Evolutionary conservation across 2,113 vertebrate genomes (phyloP), one percentile per base, ranked within the genome.

Genomic region (Aramus guarauna): DNA sequence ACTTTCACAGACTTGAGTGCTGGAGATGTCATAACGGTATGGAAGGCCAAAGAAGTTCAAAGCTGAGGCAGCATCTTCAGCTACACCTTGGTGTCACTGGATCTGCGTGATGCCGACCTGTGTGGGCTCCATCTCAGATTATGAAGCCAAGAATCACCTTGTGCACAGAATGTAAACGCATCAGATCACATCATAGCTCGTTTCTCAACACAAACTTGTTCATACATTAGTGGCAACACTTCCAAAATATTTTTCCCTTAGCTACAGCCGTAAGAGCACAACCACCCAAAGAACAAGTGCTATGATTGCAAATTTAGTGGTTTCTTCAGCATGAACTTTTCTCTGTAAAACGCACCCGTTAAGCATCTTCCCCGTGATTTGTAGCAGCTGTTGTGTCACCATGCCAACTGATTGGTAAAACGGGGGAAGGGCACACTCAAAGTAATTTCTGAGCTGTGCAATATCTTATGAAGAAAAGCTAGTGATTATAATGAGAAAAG

Each of bases 321-420:
- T 63, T 92, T 88, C 81, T 96, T 94, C n/a, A 58, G 52, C 86
- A 50, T 32, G 88, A 95, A 85, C 77, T 96, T 89, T 59, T 66
- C 67, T 89, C 80, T 79, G n/a, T n/a, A 3, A 67, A 78, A 88
- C 60, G 76, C 50, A 37, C 80, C 71, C 9, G 2, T 85, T 96
- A 75, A 94, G 74, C 63, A 86, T 94, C 73, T 95, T 96, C 37
- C 48, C 55, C 32, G 39, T 93, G 91, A 95, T 97, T 97, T 92
- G 94, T 64, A 92, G 89, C 92, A 97, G 86, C 83, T 93, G 82
- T 94, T 85, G 74, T 91, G 94, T 96, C 92, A 71, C 93, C 80
- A 90, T 91, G 92, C 91, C 96, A 96, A 82, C 94, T 92, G 94
- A 90, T 73, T 72, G 91, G 79, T 36, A 43, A 83, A 83, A 89